Base-by-base conservation (phyloP, 2,888 invertebrate genomes). In the Idaea dimidiata region DNA sequence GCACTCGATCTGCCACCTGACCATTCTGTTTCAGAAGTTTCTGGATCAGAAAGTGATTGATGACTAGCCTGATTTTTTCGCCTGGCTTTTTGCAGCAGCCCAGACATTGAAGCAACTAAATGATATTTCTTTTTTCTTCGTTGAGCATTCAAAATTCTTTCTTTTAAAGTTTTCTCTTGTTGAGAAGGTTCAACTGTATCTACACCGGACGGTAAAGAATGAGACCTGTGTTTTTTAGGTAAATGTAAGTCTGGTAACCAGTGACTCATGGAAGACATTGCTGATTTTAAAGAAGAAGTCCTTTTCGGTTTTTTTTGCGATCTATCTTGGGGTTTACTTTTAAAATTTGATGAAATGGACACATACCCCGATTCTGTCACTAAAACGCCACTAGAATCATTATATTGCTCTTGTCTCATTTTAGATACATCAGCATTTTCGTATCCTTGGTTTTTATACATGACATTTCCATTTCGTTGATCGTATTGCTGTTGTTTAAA, bases 61-160 rank as follows among this genome's bases (percentile, higher is more conserved):
- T 93, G 91, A 71, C 93, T 91, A 33, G 92, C 87, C 77, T 93
- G 93, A 33, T 94, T 93, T 84, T 94, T 95, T 74, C 95, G 86
- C 81, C 97, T 96, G 0, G 97, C 97, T 89, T 97, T 97, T 83
- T 97, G 97, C 72, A 97, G 89, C 67, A 97, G 94, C 18, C 96
- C 97, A 0, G 97, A 97, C 87, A 97, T 95, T 0, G 97, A 97
- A 0, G 97, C 95, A 0, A 97, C 96, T 61, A 97, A 91, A 6
- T 95, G 95, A 72, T 96, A 96, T 79, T 96, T 96, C 83, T 96
- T 97, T 87, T 96, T 96, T 77, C 95, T 95, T 74, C 93, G 82
- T 71, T 93, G 92, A 6, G 91, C 91, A 16, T 89, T 89, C 64
- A 91, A 72, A 69, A 91, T 86, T 75, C 92, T 83, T 81, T 92